These are phyloP conservation scores for Enoplolaimus lenunculus DNA, from an alignment of 2,888 invertebrate genomes.

Conservation along the genomic window DNA sequence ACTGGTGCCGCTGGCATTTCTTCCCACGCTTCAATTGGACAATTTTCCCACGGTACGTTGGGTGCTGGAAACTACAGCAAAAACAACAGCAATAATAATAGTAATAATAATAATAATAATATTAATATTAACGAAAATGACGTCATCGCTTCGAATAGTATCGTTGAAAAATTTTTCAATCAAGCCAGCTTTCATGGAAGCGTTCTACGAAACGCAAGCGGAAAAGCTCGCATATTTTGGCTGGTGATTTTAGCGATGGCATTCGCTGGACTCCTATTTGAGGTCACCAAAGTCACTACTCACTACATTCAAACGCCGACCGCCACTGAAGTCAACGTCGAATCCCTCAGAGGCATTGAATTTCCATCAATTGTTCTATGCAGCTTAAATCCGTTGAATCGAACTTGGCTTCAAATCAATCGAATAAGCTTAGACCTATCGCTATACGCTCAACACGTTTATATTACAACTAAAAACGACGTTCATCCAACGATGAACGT, in stretches of 20 bases:
- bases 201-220: neutral
- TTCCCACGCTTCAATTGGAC: no score
- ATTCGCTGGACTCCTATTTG: neutral
- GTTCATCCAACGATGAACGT: neutral
- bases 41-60: no score
- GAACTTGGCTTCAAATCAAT: neutral
- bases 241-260: neutral
- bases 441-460: conserved; percentile 9
- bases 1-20: no score
- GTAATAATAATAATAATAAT: no score
- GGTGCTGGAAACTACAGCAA: no score
- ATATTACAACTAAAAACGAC: conserved; percentile 12
- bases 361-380: conserved; percentile 5
- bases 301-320: conserved; percentile 4
- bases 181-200: conserved; percentile 12
- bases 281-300: conserved; percentile 4
- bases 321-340: conserved; percentile 5
- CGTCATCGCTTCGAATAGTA: no score
- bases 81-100: no score
- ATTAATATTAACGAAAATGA: no score
- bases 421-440: neutral
- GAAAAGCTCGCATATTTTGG: conserved; percentile 8
- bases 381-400: conserved; percentile 2
- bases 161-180: neutral
- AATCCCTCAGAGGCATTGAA: conserved; percentile 1